Base-by-base conservation (phyloP, 92 coral and sea anemone species). In the Parazoanthus swiftii region DNA sequence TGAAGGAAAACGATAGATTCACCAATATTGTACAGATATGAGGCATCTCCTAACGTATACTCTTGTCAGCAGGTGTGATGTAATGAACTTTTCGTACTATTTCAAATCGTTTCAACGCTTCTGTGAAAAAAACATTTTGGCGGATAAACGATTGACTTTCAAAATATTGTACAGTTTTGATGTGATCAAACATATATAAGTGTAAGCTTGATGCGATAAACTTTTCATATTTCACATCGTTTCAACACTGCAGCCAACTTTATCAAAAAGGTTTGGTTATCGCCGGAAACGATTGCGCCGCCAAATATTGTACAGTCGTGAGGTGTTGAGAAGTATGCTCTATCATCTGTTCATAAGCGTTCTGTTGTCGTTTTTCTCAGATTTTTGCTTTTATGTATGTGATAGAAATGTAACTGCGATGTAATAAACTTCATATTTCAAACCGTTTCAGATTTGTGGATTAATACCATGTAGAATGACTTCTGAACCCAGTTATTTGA, bases 201-300 rank as follows among this genome's bases (percentile, higher is more conserved):
- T 74, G 39, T 74, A 51, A 51, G 16, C 13, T 16, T 16, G 16
- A 51, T 2, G 14, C 13, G 9, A 13, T 51, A 51, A 51, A 51
- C 16, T 51, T 51, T 13, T 51, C 16, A 51, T 51, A 10, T 51
- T 35, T 91, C 92, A 2, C 90, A 51, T 10, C 16, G 58, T 51
- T 51, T 51, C 93, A 38, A 84, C 93, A 2, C 77, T 93, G 51
- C 92, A 90, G 70, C 93, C 93, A 3, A 89, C 92, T 58, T 23
- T 76, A 15, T 43, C 73, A 59, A 63, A 81, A 58, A 59, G 48
- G 2, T 38, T 38, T 81, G 20, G 8, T 81, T 63, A 2, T 4
- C 26, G n/a, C 1, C n/a, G 26, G 70, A 20, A 63, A 23, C 26
- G 70, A 63, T 63, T 1, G 70, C n/a, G 0, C 6, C 70, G 70